These are phyloP conservation scores for Campylorhamphus procurvoides DNA, from an alignment of 2,113 vertebrate species.

Conservation along the genomic window DNA sequence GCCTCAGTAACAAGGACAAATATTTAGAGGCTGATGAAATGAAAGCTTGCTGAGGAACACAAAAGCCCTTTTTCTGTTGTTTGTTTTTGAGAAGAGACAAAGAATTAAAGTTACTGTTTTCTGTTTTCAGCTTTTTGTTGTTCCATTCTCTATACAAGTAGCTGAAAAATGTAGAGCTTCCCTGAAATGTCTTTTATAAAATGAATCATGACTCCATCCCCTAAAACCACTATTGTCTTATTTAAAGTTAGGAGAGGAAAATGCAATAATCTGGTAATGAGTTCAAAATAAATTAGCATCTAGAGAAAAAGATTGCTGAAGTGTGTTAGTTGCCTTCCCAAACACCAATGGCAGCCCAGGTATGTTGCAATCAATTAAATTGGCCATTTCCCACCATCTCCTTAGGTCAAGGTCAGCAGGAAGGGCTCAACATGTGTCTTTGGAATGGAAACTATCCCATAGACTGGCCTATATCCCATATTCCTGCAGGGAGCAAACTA, in stretches of 20 bases:
- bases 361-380: fast-evolving
- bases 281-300: neutral
- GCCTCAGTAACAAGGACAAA: neutral
- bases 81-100: neutral
- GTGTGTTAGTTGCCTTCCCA: neutral
- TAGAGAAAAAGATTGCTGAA: neutral
- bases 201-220: neutral
- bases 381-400: neutral
- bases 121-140: neutral
- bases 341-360: neutral
- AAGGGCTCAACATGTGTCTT: neutral
- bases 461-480: fast-evolving
- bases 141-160: neutral
- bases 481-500: neutral
- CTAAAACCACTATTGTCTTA: neutral
- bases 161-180: neutral
- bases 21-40: neutral
- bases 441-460: neutral
- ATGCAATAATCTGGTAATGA: neutral
- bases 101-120: neutral
- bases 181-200: neutral
- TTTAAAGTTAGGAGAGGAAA: neutral
- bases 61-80: neutral
- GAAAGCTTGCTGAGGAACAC: neutral
- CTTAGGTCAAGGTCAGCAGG: neutral